phyloP scores from a whole-genome alignment of 2,888 invertebrate genomes.

The Endotricha flammealis region DNA sequence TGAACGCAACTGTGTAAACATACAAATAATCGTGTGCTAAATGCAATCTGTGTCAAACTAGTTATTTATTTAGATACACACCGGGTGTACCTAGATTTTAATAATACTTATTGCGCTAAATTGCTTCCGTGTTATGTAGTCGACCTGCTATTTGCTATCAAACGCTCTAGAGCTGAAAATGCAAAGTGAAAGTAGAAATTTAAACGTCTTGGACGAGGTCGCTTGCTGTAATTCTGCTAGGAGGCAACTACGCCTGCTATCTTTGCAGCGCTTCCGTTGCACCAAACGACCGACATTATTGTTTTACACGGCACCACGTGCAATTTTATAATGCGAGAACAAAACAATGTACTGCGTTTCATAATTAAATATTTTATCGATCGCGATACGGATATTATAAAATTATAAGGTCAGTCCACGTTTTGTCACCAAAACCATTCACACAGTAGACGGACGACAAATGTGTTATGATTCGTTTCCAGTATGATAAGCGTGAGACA shows the following conservation, averaged over 20 bases:
- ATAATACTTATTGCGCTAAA: not conserved
- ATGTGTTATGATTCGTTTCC: constrained; percentile 29
- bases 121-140: not conserved
- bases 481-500: constrained; percentile 47
- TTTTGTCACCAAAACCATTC: constrained; percentile 14
- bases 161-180: constrained; percentile 13
- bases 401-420: constrained; percentile 1
- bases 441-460: constrained; percentile 12
- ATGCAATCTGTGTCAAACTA: constrained; percentile 21
- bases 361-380: constrained; percentile 6
- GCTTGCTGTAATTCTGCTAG: constrained; percentile 21
- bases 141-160: not conserved
- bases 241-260: constrained; percentile 41
- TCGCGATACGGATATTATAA: constrained; percentile 14
- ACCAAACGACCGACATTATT: constrained; percentile 17
- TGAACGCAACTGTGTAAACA: constrained; percentile 17
- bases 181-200: constrained; percentile 41
- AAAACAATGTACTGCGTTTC: not conserved
- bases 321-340: not conserved
- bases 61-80: not conserved
- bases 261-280: constrained; percentile 35
- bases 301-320: not conserved
- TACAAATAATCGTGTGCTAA: constrained; percentile 17
- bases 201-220: constrained; percentile 17
- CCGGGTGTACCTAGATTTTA: not conserved